phyloP scores from a whole-genome alignment of 2,113 vertebrate genomes.

The Antigone vipio region DNA sequence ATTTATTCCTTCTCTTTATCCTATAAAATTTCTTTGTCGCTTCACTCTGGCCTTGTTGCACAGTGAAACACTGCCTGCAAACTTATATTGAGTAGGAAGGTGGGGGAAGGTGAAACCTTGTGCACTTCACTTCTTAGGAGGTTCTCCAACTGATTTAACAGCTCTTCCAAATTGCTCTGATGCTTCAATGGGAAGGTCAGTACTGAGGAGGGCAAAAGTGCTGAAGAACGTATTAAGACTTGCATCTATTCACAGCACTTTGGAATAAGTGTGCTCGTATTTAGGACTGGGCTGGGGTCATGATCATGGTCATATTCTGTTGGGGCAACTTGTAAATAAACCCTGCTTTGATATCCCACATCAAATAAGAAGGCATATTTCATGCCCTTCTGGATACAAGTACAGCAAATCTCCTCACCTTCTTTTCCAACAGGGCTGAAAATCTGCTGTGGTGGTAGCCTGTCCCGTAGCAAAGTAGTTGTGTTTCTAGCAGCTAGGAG shows the following conservation, averaged over 20 bases:
- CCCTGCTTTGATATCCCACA: not conserved
- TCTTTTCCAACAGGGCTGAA: not conserved
- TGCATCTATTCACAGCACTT: not conserved
- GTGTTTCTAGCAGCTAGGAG: not conserved
- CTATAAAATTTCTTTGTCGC: not conserved
- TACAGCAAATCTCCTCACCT: not conserved
- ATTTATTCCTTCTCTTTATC: conserved; percentile 30
- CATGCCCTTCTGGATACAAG: not conserved
- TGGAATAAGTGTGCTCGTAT: not conserved
- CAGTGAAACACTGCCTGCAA: not conserved
- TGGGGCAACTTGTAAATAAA: not conserved
- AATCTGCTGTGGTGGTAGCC: not conserved
- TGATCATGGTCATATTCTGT: not conserved
- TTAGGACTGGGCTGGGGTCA: not conserved
- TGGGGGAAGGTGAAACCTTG: not conserved
- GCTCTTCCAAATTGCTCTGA: not conserved
- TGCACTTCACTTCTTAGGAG: not conserved
- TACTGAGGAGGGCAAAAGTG: not conserved
- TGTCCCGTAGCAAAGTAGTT: not conserved
- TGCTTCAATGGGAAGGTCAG: not conserved
- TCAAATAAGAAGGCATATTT: not conserved
- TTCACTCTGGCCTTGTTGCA: not conserved
- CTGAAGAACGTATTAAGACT: not conserved
- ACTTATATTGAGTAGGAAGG: not conserved
- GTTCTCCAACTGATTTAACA: not conserved